Base-by-base conservation (phyloP, 2,888 invertebrate species). In the Uloborus plumipes region DNA sequence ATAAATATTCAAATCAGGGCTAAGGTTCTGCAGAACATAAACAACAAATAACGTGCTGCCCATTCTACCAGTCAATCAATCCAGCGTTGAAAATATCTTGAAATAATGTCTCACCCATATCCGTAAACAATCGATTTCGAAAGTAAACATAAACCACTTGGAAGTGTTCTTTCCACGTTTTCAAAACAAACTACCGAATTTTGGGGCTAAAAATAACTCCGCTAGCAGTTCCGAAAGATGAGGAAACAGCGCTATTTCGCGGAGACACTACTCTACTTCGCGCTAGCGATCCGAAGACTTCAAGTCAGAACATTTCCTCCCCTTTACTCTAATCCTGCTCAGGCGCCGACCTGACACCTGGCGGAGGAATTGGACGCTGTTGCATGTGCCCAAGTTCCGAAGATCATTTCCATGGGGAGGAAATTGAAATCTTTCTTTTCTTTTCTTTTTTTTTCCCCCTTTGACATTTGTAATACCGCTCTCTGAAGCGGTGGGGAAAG, bases 261-360 rank as follows among this genome's bases (percentile, higher is more conserved):
- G 58, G 69, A 72, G 58, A 50, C 9, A 69, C 80, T 79, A 79
- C 59, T 55, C 80, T 74, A 75, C 80, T 70, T 74, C 78, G 72
- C 65, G 66, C 59, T 15, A 71, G 71, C 72, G 71, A 70, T n/a
- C 77, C 62, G 18, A 65, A 49, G 20, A 69, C 18, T 62, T 31
- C 49, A 47, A 18, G 16, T 62, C 65, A 16, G 39, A 47, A 39
- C 50, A 31, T 59, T 20, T 55, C 55, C 39, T 58, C 26, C 39
- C 51, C 31, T 39, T 58, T 69, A 69, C 20, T n/a, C n/a, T 66
- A 47, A 67, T 49, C 18, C 58, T n/a, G 11, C 49, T 64, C 80
- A 81, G 80, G 58, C 15, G 58, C 74, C 51, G 69, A 14, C 50
- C 20, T 69, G 80, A 64, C 80, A 81, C 64, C 80, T 81, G 80